Evolutionary conservation across 2,113 vertebrate genomes (phyloP), one percentile per base, ranked within the genome.

Genomic region (Pangasianodon hypophthalmus): DNA sequence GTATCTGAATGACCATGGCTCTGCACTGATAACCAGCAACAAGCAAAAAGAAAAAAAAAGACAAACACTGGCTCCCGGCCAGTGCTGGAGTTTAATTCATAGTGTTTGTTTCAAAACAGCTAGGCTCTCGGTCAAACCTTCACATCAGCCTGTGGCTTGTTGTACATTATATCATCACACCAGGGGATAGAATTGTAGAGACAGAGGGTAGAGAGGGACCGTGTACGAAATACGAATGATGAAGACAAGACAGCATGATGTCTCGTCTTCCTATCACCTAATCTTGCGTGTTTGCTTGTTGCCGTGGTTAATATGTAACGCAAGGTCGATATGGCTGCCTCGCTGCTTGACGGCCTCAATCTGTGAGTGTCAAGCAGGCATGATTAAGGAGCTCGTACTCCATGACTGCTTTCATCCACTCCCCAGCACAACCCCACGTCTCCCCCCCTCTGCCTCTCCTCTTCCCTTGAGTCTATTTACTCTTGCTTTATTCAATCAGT

Each of bases 301-400:
- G 80, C n/a, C 11, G 32, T 69, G 89, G 83, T 96, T 96, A 96
- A 96, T 96, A 77, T 95, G 92, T 96, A 96, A 96, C 95, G 32
- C 8, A n/a, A 5, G 93, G 95, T 96, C 96, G 95, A 96, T 96
- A 93, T 62, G 93, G 94, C 94, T 92, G 93, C 93, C 88, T 88
- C 88, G 87, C 92, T 93, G 93, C 93, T 93, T 93, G 94, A 94
- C 92, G 92, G 91, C 93, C 94, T 96, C 94, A 96, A 95, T 96
- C 95, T 95, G 94, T 95, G 95, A 92, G 95, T 96, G 96, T 96
- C 95, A 96, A 93, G 94, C 92, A 19, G 91, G 90, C 92, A 94
- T 96, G 95, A 96, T 96, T 96, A 96, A 96, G 93, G 94, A 96
- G 95, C 94, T 94, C 94, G 94, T 94, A 93, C 93, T 94, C 92